These are phyloP conservation scores for Solea solea DNA, from an alignment of 2,113 vertebrate species.

Conservation along the genomic window DNA sequence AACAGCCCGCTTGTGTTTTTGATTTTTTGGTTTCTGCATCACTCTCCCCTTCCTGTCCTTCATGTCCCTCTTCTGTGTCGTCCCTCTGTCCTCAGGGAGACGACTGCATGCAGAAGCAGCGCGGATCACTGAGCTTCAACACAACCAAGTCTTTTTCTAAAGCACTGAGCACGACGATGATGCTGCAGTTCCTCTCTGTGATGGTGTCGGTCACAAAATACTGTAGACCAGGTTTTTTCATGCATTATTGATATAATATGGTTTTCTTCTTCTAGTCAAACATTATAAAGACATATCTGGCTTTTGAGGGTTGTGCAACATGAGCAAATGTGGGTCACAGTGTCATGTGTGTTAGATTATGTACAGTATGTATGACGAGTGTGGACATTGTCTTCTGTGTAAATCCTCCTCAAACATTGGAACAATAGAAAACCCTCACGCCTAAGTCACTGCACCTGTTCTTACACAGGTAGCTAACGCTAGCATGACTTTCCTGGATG, in stretches of 20 bases:
- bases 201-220: constrained; percentile 10
- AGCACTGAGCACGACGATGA: constrained; percentile 32
- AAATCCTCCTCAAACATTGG: too few relatives aligned
- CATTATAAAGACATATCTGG: constrained; percentile 16
- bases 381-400: too few relatives aligned
- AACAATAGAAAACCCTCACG: too few relatives aligned
- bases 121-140: constrained; percentile 77
- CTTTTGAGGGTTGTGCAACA: constrained; percentile 3
- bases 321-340: background rate
- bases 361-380: too few relatives aligned
- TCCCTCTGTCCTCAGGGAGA: constrained; percentile 64
- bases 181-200: constrained; percentile 25
- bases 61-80: background rate
- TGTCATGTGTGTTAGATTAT: too few relatives aligned
- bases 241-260: constrained; percentile 48
- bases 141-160: constrained; percentile 34
- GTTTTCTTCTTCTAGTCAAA: constrained; percentile 29
- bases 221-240: constrained; percentile 22
- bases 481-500: too few relatives aligned
- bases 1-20: constrained; percentile 49
- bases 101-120: constrained; percentile 60
- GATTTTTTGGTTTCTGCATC: constrained; percentile 27
- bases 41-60: constrained; percentile 39
- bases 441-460: too few relatives aligned
- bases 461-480: too few relatives aligned